Percentiles rank a stretch among this genome's conserved stretches.
Conservation (phyloP, 2,797 vertebrate genomes). For the Sparidentex hasta region DNA sequence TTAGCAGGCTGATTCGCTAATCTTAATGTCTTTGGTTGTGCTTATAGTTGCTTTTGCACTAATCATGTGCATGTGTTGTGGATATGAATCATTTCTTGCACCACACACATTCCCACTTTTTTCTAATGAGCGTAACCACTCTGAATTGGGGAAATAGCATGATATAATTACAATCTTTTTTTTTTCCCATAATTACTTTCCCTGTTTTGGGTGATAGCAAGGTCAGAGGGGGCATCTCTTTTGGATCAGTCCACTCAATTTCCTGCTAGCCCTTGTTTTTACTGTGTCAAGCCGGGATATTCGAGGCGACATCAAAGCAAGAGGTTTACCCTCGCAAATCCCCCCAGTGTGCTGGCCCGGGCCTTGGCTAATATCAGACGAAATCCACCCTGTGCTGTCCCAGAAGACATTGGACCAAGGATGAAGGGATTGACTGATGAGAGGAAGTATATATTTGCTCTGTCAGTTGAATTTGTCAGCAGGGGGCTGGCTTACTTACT, state of each 20-base stretch:
- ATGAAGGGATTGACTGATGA: constrained; percentile 79
- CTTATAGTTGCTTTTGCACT: background rate
- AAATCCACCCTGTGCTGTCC: constrained; percentile 73
- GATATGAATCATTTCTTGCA: background rate
- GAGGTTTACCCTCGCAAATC: constrained; percentile 75
- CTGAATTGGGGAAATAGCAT: background rate
- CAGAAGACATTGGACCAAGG: constrained; percentile 71
- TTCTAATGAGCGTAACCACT: background rate
- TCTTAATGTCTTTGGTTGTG: background rate
- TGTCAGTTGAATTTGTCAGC: constrained; percentile 74
- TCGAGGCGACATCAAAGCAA: constrained; percentile 72
- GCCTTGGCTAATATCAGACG: constrained; percentile 72
- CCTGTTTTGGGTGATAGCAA: constrained; percentile 43
- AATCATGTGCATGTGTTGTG: background rate
- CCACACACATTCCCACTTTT: background rate
- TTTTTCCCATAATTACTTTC: constrained; percentile 22
- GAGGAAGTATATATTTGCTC: constrained; percentile 75
- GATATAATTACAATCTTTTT: background rate
- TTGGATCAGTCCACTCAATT: constrained; percentile 59
- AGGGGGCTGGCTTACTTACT: constrained; percentile 61
- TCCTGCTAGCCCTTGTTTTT: constrained; percentile 62
- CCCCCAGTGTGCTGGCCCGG: constrained; percentile 55
- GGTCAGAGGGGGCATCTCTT: constrained; percentile 51
- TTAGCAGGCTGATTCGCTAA: constrained; percentile 17
- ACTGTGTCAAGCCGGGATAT: constrained; percentile 66